Evolutionary conservation across 53 echinoderm and acorn worm species (phyloP), one percentile per base, ranked within the genome.

Genomic region (Stichopus horrens): DNA sequence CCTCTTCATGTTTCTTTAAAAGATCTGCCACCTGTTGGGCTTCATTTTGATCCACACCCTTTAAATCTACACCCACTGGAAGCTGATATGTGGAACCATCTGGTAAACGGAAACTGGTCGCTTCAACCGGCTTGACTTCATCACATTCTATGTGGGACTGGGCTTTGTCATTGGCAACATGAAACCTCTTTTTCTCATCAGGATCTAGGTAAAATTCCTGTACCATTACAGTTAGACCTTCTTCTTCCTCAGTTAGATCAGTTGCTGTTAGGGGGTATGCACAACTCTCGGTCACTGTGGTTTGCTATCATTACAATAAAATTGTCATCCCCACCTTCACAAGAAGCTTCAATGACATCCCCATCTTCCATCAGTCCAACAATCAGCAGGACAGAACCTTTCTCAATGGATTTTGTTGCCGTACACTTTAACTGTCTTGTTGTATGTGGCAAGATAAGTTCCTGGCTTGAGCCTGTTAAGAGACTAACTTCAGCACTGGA

Each of bases 21-120:
- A n/a, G n/a, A n/a, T n/a, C n/a, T n/a, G n/a, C n/a, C n/a, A n/a
- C n/a, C n/a, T n/a, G n/a, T n/a, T n/a, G n/a, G n/a, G n/a, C n/a
- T n/a, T n/a, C n/a, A n/a, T n/a, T n/a, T n/a, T n/a, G n/a, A n/a
- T n/a, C n/a, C n/a, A n/a, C n/a, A n/a, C n/a, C n/a, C n/a, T n/a
- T n/a, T n/a, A n/a, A n/a, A n/a, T n/a, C n/a, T n/a, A n/a, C n/a
- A n/a, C n/a, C n/a, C n/a, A n/a, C n/a, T n/a, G n/a, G n/a, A n/a
- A n/a, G n/a, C n/a, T n/a, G n/a, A n/a, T n/a, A n/a, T n/a, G n/a
- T n/a, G n/a, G n/a, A n/a, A n/a, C n/a, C n/a, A n/a, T n/a, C 13
- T 88, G 56, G 16, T 83, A 91, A 16, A 88, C 91, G 16, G 83
- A 83, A 53, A 88, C 88, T 13, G 88, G 76, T 4, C 86, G 77